Percentiles rank a stretch among this genome's conserved stretches.
Conservation (phyloP, 2,113 vertebrate genomes). For the Protobothrops mucrosquamatus region DNA sequence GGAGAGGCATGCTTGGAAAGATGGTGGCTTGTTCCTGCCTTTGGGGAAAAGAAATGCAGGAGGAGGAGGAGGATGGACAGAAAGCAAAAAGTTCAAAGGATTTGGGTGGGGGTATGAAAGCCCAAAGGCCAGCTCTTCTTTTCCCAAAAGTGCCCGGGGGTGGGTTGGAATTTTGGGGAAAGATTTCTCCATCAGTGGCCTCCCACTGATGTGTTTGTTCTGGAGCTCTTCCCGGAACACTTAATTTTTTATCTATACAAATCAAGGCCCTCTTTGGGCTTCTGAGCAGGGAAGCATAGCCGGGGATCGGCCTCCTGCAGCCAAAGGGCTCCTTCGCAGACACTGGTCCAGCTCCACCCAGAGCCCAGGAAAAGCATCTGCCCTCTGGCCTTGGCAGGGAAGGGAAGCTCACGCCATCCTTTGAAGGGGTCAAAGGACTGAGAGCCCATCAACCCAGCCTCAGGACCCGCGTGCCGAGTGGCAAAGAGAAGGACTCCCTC, state of each 20-base stretch:
- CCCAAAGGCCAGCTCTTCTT: too few relatives aligned
- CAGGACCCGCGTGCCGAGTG: background rate
- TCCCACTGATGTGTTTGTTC: slow-evolving; percentile 57
- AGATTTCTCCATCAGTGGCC: slow-evolving; percentile 34
- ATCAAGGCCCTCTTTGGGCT: slow-evolving; percentile 25
- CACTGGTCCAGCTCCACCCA: background rate
- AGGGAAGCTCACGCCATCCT: background rate
- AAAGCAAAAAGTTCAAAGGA: slow-evolving; percentile 47
- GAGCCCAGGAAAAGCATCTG: background rate
- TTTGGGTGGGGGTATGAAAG: background rate
- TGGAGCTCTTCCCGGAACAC: slow-evolving; percentile 61
- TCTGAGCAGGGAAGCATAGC: slow-evolving; percentile 22
- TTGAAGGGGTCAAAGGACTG: background rate
- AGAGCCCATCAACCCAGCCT: background rate
- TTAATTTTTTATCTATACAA: slow-evolving; percentile 70
- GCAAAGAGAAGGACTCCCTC: background rate
- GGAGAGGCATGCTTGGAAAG: background rate
- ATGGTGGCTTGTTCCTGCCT: slow-evolving; percentile 40
- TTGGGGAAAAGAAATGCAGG: slow-evolving; percentile 52
- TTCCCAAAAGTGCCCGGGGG: slow-evolving; percentile 31
- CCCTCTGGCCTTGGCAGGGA: background rate
- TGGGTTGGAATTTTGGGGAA: slow-evolving; percentile 49
- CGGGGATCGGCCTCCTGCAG: background rate
- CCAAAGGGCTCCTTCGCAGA: background rate
- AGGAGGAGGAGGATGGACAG: slow-evolving; percentile 41